Base-by-base conservation (phyloP, 35 echinoderm and acorn worm species). In the Ophioderma brevispina region DNA sequence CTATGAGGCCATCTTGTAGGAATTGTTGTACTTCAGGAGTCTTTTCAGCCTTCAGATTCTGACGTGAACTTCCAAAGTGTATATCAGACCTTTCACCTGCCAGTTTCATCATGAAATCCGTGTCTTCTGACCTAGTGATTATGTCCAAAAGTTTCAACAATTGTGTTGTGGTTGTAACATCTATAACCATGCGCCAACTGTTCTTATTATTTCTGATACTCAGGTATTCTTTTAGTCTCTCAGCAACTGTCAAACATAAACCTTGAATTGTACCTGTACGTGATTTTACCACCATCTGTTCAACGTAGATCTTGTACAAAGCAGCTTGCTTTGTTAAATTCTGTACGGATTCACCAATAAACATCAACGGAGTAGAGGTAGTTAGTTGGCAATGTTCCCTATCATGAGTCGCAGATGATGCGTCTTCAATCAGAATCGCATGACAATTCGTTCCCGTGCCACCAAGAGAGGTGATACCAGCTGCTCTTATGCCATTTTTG, bases 181-280 rank as follows among this genome's bases (percentile, higher is more conserved):
- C 28, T 77, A 77, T 13, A 13, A 77, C 76, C 76, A 77, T 77
- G 76, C 76, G 76, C 76, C 76, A 77, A 30, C 76, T 77, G 8
- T 31, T 77, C 6, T 35, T 35, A 13, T 77, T 10, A 77, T 77
- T 52, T 8, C 76, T 77, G 76, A 77, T 77, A 77, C 76, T 35
- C 30, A 13, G 76, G 34, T 77, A 77, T 35, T 77, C 76, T 30
- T 8, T 77, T 8, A 77, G 76, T 77, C 34, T 6, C 25, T 10
- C 6, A 30, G 76, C 76, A 13, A 77, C 76, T 13, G 76, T 35
- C 34, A 77, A 77, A 30, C 76, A 77, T 35, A 77, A 77, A 28
- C 76, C 76, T 77, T 8, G n/a, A 77, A 77, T 77, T 77, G 34
- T 31, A 77, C 76, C 76, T 77, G 8, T 30, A 8, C 34, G 76